phyloP scores from a whole-genome alignment of 2,113 vertebrate genomes.

The Forbesichthys agassizii region DNA sequence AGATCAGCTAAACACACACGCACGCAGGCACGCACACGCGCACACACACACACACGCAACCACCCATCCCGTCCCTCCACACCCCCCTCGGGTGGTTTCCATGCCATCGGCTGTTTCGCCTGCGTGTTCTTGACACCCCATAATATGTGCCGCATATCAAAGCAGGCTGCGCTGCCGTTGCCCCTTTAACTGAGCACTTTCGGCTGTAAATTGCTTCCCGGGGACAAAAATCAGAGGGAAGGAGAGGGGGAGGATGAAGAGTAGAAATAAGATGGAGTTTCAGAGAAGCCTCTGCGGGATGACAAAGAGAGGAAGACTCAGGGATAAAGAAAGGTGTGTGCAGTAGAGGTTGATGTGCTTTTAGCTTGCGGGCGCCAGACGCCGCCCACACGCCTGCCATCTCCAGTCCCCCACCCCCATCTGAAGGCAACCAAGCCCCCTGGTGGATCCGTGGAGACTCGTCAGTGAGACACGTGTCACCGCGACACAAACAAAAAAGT shows the following conservation, averaged over 20 bases:
- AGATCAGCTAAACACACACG: constrained; percentile 37
- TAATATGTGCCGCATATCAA: constrained; percentile 64
- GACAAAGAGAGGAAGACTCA: neutral
- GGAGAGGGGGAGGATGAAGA: constrained; percentile 32
- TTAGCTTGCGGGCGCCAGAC: too few relatives aligned
- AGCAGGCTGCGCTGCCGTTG: constrained; percentile 52
- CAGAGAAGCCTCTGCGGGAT: constrained; percentile 11
- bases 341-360: too few relatives aligned
- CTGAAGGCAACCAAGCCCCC: too few relatives aligned
- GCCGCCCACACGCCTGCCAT: too few relatives aligned
- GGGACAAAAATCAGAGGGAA: constrained; percentile 46
- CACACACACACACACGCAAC: constrained; percentile 25
- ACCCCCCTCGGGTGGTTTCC: neutral
- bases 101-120: constrained; percentile 24
- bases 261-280: neutral
- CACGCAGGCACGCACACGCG: constrained; percentile 15
- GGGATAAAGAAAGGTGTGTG: too few relatives aligned
- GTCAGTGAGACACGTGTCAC: constrained; percentile 53
- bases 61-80: neutral
- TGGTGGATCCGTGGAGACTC: constrained; percentile 7
- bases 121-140: constrained; percentile 66
- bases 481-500: constrained; percentile 37
- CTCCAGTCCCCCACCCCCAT: too few relatives aligned
- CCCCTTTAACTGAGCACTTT: constrained; percentile 67
- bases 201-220: constrained; percentile 65